Evolutionary conservation across 2,113 vertebrate species (phyloP), one percentile per base, ranked within the genome.

Genomic region (Cranoglanis bouderius): DNA sequence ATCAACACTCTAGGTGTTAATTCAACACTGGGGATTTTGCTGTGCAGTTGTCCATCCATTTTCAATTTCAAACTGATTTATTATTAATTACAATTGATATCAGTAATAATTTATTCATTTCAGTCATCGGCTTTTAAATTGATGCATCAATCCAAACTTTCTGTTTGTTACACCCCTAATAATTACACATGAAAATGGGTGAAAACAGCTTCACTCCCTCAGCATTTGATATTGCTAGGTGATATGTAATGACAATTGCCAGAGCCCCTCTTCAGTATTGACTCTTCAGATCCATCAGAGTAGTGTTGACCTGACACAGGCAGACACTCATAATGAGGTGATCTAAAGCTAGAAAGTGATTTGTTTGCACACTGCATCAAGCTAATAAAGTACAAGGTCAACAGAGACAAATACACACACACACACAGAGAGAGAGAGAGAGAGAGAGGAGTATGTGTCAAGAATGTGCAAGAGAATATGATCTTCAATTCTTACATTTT

Each of bases 341-440:
- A 82, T 87, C 43, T 81, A 81, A 51, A 81, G 86, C 43, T 81
- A 18, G 85, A 55, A 83, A 46, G 70, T 32, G 40, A 18, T 63
- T 80, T 57, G 85, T 90, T 75, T 87, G 72, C 49, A n/a, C 82
- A 51, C 85, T 84, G 80, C 81, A 70, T 90, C 89, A 87, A 87
- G 57, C 74, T 84, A 84, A 90, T 90, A 61, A 87, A 87, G 85
- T 87, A 77, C 70, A 85, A 90, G 82, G 82, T 85, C 74, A 61
- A 90, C 29, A 63, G 13, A 80, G 29, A 29, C 29, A 83, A 6
- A 38, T 8, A 82, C 19, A 88, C n/a, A 38, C 49, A 55, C 6
- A 88, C 78, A 70, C 78, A 82, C 32, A 74, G 32, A 70, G 46
- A 82, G 32, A 55, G 61, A 55, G 74, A 35, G 32, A 51, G 40